Percentiles rank a stretch among this genome's conserved stretches.
These are phyloP conservation scores for Characodon lateralis DNA, from an alignment of 2,797 vertebrate species.

Conservation along the genomic window DNA sequence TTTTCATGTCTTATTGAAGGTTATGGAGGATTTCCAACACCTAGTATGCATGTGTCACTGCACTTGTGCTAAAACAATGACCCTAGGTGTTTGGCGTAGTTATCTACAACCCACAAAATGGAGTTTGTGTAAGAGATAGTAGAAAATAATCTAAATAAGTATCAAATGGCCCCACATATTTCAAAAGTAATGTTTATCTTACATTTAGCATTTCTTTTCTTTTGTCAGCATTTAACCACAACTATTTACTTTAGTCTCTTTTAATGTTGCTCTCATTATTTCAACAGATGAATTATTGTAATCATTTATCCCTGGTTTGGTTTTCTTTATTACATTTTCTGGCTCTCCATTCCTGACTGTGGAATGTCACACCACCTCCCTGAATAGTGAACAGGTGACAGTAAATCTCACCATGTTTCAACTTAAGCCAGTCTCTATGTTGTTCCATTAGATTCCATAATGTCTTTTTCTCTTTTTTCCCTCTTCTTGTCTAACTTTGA, in stretches of 20 bases:
- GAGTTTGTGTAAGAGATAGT: slow-evolving; percentile 39
- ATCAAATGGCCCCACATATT: slow-evolving; percentile 50
- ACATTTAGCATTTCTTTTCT: slow-evolving; percentile 38
- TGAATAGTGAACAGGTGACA: slow-evolving; percentile 66
- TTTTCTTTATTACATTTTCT: slow-evolving; percentile 18
- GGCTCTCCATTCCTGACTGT: slow-evolving; percentile 44
- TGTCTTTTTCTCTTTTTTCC: not conserved
- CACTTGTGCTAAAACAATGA: slow-evolving; percentile 23
- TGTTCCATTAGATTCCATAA: not conserved
- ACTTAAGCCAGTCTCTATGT: slow-evolving; percentile 11
- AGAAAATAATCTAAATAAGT: slow-evolving; percentile 56
- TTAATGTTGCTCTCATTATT: slow-evolving; percentile 42
- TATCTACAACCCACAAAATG: slow-evolving; percentile 27
- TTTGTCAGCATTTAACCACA: slow-evolving; percentile 49
- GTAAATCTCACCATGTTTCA: slow-evolving; percentile 30
- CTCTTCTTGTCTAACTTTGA: not conserved
- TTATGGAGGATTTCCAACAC: slow-evolving; percentile 16
- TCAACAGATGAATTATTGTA: slow-evolving; percentile 44
- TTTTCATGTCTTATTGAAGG: not conserved
- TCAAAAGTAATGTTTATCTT: slow-evolving; percentile 49
- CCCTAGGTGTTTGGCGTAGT: slow-evolving; percentile 18
- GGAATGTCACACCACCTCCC: slow-evolving; percentile 73
- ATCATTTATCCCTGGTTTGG: slow-evolving; percentile 17
- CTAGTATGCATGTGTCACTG: slow-evolving; percentile 13
- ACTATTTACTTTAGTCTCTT: slow-evolving; percentile 38